A percentile compares a stretch with the other conserved stretches of the same genome.
Conservation (phyloP, 2,113 vertebrate species). For the Hypanus sabinus region DNA sequence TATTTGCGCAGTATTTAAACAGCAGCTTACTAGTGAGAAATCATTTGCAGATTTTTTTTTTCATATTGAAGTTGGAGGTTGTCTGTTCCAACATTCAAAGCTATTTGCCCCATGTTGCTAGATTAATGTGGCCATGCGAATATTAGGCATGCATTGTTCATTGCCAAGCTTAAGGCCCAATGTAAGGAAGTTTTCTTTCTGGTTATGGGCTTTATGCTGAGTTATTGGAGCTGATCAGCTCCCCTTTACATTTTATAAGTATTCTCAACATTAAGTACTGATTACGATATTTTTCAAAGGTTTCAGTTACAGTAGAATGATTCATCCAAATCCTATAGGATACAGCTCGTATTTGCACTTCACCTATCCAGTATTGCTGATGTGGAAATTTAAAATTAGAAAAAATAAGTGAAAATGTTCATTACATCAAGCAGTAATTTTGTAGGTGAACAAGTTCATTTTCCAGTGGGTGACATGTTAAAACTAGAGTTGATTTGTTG, state of each 20-base stretch:
- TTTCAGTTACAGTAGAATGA: neutral
- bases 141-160: neutral
- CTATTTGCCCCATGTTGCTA: neutral
- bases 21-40: neutral
- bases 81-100: neutral
- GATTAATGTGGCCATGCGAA: neutral
- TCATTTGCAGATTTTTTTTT: neutral
- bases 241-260: neutral
- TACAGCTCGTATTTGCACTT: neutral
- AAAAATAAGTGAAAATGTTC: too few species aligned
- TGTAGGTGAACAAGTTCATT: too few species aligned
- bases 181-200: neutral
- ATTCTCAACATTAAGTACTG: neutral
- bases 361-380: too few species aligned
- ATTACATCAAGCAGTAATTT: too few species aligned
- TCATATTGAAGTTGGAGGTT: neutral
- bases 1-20: neutral
- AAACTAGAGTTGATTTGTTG: too few species aligned
- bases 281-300: neutral
- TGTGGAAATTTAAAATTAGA: too few species aligned
- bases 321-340: neutral
- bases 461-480: too few species aligned
- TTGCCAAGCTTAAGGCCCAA: neutral
- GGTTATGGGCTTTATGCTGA: neutral
- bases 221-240: neutral